These are phyloP conservation scores for Nebria ingens DNA, from an alignment of 1,140 invertebrate species.

Conservation along the genomic window DNA sequence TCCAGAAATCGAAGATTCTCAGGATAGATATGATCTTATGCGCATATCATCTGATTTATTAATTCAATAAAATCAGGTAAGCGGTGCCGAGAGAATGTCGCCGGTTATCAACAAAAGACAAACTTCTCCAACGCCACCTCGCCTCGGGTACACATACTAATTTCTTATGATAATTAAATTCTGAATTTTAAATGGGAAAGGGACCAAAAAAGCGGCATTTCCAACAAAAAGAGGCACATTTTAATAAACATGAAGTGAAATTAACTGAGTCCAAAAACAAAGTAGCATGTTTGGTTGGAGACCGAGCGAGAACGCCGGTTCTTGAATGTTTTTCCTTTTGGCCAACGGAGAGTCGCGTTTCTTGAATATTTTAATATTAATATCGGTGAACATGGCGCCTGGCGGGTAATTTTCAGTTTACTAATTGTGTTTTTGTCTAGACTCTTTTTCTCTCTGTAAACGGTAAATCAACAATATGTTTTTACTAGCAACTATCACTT, in stretches of 20 bases:
- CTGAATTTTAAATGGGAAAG: background rate
- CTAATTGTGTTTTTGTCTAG: background rate
- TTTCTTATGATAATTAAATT: background rate
- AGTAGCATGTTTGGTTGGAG: background rate
- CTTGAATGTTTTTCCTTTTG: background rate
- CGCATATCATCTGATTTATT: too few relatives aligned
- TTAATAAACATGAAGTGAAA: background rate
- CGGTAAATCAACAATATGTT: too few relatives aligned
- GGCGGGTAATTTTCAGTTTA: background rate
- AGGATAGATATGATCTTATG: too few relatives aligned
- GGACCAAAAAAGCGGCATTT: background rate
- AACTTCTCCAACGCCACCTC: too few relatives aligned
- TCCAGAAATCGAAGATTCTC: too few relatives aligned
- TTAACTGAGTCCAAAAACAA: background rate
- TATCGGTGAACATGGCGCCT: background rate
- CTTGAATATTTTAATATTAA: background rate
- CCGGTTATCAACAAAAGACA: too few relatives aligned
- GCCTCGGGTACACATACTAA: too few relatives aligned
- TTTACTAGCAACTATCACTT: too few relatives aligned
- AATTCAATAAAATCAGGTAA: too few relatives aligned
- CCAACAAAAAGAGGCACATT: background rate
- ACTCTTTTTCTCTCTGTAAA: background rate
- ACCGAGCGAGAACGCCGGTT: background rate
- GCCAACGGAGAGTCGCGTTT: background rate
- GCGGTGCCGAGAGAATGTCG: too few relatives aligned